Evolutionary conservation across 2,797 vertebrate genomes (phyloP), one percentile per base, ranked within the genome.

Genomic region (Sebastes steindachneri): DNA sequence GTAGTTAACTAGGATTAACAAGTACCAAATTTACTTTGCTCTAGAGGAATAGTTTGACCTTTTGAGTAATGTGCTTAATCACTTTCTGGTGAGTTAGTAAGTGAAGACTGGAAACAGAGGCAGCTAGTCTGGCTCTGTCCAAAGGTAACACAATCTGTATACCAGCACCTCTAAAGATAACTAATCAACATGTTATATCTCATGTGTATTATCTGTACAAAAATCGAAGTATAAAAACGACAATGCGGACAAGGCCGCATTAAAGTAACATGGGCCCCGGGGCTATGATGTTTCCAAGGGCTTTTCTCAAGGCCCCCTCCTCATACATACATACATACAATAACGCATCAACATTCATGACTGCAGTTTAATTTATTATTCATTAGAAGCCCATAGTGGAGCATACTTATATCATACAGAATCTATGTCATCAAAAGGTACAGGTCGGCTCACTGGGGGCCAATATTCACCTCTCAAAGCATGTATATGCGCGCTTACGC

Each of bases 21-120:
- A n/a, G 48, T n/a, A 51, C 1, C 19, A 9, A 4, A 0, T n/a
- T 51, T 19, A 51, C 0, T 51, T 51, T 51, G 48, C 17, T n/a
- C 48, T 51, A 51, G 7, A 51, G 48, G 8, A 48, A 0, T 45
- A 45, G 45, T 48, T 17, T 48, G 45, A 48, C 17, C 45, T 48
- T 48, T 48, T 0, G 45, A 0, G 45, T 0, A 48, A 48, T 48
- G 45, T 10, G 0, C 0, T n/a, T 51, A n/a, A 51, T 9, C 19
- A 21, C 51, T 53, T 53, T 21, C n/a, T 53, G 51, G 51, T 53
- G 19, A 53, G n/a, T 53, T 48, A 48, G 45, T 48, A 48, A 48
- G 45, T 53, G n/a, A 53, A 53, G n/a, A n/a, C 51, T 21, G 48
- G 19, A 51, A 51, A 51, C 0, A 51, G 7, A 51, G 41, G 15